Evolutionary conservation across 2,113 vertebrate species (phyloP), one percentile per base, ranked within the genome.

Genomic region (Chlorodrepanis virens): DNA sequence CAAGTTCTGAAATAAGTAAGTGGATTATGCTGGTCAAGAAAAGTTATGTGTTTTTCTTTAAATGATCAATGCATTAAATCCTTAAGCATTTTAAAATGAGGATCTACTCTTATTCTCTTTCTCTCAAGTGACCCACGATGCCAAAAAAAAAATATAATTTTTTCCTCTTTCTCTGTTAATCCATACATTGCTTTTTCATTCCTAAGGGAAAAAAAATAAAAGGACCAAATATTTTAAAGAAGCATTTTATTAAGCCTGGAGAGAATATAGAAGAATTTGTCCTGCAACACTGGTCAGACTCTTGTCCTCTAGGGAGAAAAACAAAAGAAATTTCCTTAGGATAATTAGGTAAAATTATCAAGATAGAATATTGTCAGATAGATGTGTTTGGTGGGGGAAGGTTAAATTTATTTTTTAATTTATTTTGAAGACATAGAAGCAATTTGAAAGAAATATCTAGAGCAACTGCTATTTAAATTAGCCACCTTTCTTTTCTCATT

Each of bases 101-200:
- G 9, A 37, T 33, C 28, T 17, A 31, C 6, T 15, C 18, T 71
- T 77, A 39, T 14, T 69, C 11, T 60, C 5, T 61, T 52, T 70
- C 37, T 77, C 27, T 11, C 27, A 76, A 72, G 23, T 33, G 23
- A 70, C 6, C 5, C 17, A 69, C 1, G 1, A 49, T 20, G n/a
- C 2, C 47, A 40, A 70, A 65, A 77, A 75, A 20, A 28, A 9
- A 45, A 27, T 17, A 53, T 29, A 5, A 17, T 33, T 31, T 42
- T 61, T 37, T 7, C 9, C 2, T 60, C 5, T 50, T 68, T 76
- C 7, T 47, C 5, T 79, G 10, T 37, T 25, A 45, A 7, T 11
- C 1, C 6, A 31, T 28, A 16, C 1, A 52, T 31, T 3, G 0
- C 0, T 2, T 61, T 83, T 69, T 69, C 9, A 31, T 65, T 60